Percentiles rank a stretch among this genome's conserved stretches.
phyloP scores from a whole-genome alignment of 2,888 invertebrate species.

The Cephalotes varians region DNA sequence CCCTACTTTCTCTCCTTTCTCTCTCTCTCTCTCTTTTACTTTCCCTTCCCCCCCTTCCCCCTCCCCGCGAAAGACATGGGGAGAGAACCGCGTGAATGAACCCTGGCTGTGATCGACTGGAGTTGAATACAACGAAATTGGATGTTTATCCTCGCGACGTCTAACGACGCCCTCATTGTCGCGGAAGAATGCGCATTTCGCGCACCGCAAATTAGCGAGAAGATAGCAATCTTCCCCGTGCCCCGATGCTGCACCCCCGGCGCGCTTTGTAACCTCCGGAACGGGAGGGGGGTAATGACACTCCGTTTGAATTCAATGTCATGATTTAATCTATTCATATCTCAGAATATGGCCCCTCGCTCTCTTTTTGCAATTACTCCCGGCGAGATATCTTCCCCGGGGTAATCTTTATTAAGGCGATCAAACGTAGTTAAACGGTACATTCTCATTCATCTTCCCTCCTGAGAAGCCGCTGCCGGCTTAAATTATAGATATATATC shows the following conservation, averaged over 20 bases:
- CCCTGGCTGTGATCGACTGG: slow-evolving; percentile 38
- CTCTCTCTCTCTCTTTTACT: slow-evolving; percentile 24
- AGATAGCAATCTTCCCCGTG: slow-evolving; percentile 10
- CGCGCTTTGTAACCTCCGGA: not conserved
- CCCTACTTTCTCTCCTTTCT: not conserved
- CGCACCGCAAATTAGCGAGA: slow-evolving; percentile 1
- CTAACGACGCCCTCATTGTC: slow-evolving; percentile 34
- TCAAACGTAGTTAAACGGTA: not conserved
- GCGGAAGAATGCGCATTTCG: not conserved
- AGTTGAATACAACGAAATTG: slow-evolving; percentile 51
- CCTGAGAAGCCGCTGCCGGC: not conserved
- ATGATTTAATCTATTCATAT: slow-evolving; percentile 32
- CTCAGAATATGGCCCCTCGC: not conserved
- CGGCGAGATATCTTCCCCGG: not conserved
- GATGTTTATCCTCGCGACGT: slow-evolving; percentile 19
- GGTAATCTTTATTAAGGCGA: slow-evolving; percentile 29
- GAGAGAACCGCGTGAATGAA: slow-evolving; percentile 60
- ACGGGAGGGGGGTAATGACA: slow-evolving; percentile 28
- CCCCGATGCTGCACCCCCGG: not conserved
- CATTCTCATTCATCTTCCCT: not conserved
- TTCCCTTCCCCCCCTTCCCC: not conserved
- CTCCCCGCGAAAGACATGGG: slow-evolving; percentile 35
- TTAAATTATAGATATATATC: slow-evolving; percentile 15
- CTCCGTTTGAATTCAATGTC: slow-evolving; percentile 8
- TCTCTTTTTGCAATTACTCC: slow-evolving; percentile 14